A percentile compares a stretch with the other conserved stretches of the same genome.
Evolutionary conservation across 2,113 vertebrate genomes (phyloP).

Genomic region (Vombatus ursinus): DNA sequence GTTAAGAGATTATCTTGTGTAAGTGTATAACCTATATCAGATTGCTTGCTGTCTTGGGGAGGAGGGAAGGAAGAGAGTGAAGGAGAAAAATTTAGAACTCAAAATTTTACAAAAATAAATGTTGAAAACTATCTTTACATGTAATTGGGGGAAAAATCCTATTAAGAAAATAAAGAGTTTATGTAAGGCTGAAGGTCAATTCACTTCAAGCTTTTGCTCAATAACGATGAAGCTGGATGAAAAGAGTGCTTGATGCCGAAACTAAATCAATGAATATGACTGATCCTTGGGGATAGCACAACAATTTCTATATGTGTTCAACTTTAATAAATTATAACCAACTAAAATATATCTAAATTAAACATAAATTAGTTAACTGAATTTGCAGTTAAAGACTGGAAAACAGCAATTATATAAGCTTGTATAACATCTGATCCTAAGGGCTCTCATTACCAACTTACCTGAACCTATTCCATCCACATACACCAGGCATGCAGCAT

Average conservation of each 20-base stretch:
- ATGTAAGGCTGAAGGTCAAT: neutral
- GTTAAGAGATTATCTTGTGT: neutral
- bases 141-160: too few species aligned
- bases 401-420: conserved; percentile 19
- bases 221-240: neutral
- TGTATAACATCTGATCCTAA: neutral
- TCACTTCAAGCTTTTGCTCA: neutral
- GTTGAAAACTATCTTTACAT: too few species aligned
- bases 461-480: conserved; percentile 96
- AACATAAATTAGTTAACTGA: neutral
- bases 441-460: conserved; percentile 70
- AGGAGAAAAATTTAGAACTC: too few species aligned
- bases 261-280: neutral
- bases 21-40: too few species aligned
- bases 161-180: neutral
- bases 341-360: conserved; percentile 21
- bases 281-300: conserved; percentile 5
- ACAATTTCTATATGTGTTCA: neutral
- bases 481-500: conserved; percentile 95
- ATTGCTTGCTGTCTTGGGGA: too few species aligned
- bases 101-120: too few species aligned
- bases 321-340: conserved; percentile 28
- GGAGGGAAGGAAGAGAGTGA: too few species aligned
- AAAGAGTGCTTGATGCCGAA: neutral
- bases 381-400: neutral